phyloP scores from a whole-genome alignment of 1,140 invertebrate species.

The Anastatus disparis region DNA sequence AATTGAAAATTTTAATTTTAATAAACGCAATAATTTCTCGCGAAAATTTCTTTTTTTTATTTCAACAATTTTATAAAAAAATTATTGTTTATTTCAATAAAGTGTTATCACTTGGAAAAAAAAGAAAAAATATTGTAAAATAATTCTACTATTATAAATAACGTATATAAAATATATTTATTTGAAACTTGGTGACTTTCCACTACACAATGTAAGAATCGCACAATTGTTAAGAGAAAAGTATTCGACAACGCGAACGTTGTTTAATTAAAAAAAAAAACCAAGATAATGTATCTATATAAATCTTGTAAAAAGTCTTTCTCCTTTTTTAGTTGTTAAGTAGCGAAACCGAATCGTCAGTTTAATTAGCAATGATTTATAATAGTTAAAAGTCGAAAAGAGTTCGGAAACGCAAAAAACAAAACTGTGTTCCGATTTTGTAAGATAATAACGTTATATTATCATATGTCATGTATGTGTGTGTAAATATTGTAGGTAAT shows the following conservation, averaged over 20 bases:
- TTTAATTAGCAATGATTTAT: constrained; percentile 14
- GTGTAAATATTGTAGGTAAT: constrained; percentile 60
- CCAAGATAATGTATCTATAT: constrained; percentile 19
- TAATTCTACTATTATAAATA: not conserved
- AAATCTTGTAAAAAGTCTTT: constrained; percentile 35
- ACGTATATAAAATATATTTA: not conserved
- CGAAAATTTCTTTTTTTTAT: not conserved
- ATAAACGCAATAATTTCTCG: not conserved
- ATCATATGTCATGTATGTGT: constrained; percentile 44
- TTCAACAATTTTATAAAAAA: too few relatives aligned
- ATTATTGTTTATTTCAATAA: not conserved
- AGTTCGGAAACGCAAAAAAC: not conserved
- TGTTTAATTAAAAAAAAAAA: constrained; percentile 7
- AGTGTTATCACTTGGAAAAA: not conserved
- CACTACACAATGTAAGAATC: not conserved
- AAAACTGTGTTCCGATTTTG: constrained; percentile 44
- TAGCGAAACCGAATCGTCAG: constrained; percentile 19
- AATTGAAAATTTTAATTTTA: not conserved
- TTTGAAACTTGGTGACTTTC: not conserved
- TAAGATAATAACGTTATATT: constrained; percentile 52
- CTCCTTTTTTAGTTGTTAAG: constrained; percentile 18
- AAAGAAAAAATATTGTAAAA: too few relatives aligned
- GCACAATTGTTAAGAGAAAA: constrained; percentile 12
- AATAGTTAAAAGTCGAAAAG: constrained; percentile 8
- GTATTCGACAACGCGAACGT: not conserved